phyloP scores from a whole-genome alignment of 2,888 invertebrate genomes.

The Latrodectus hesperus region DNA sequence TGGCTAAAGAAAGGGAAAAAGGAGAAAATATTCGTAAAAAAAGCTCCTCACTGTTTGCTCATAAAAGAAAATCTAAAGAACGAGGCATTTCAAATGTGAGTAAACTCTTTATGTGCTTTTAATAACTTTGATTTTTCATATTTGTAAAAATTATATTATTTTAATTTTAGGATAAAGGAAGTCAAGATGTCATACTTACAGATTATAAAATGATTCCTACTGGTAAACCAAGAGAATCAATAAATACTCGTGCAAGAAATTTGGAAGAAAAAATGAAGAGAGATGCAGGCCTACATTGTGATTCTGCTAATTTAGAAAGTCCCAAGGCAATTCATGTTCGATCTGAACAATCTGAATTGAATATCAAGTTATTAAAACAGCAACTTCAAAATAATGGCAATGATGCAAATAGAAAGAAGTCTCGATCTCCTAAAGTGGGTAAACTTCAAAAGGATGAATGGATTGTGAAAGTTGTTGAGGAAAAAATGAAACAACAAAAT shows the following conservation, averaged over 20 bases:
- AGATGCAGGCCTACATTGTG: constrained; percentile 73
- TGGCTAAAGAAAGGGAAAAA: constrained; percentile 60
- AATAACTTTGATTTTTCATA: not conserved
- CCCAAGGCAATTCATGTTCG: constrained; percentile 82
- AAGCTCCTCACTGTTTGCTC: constrained; percentile 35
- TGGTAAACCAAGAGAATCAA: constrained; percentile 70
- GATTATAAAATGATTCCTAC: constrained; percentile 44
- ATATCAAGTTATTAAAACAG: constrained; percentile 90
- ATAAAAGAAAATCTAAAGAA: constrained; percentile 65
- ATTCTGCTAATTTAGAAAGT: constrained; percentile 83
- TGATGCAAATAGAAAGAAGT: constrained; percentile 58
- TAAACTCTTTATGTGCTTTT: not conserved
- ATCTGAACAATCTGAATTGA: constrained; percentile 92
- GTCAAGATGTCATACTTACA: constrained; percentile 59
- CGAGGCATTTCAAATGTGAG: constrained; percentile 47
- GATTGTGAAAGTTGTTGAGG: constrained; percentile 70
- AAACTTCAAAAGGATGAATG: constrained; percentile 70
- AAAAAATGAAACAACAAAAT: constrained; percentile 58
- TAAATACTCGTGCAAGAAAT: constrained; percentile 78
- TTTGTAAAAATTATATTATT: not conserved
- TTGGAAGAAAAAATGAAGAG: constrained; percentile 87
- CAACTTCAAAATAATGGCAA: constrained; percentile 79
- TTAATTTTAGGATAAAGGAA: constrained; percentile 40
- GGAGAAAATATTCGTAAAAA: constrained; percentile 55
- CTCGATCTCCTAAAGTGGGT: constrained; percentile 67